Base-by-base conservation (phyloP, 2,888 invertebrate genomes). In the Cantharis rustica region DNA sequence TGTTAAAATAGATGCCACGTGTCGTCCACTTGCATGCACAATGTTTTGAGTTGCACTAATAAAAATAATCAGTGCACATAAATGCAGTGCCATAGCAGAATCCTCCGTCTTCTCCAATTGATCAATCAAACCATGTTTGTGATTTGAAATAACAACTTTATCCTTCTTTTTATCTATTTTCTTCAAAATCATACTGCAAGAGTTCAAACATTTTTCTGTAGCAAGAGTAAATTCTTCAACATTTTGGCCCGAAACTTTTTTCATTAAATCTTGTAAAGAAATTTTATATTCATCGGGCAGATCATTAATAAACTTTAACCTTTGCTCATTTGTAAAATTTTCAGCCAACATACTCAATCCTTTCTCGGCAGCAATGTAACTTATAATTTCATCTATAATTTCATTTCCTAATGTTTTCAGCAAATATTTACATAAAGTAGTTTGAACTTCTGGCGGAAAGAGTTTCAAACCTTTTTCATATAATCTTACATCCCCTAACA, bases 21-120 rank as follows among this genome's bases (percentile, higher is more conserved):
- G 97, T 86, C 96, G 93, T 0, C 99, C 99, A 23, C 98, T 98
- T 13, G 97, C 97, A 88, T 98, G 96, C 23, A 98, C 86, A 90
- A 97, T 95, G 82, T 91, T 92, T 83, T 96, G 95, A 0, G 95
- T 95, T 2, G 93, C 90, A 10, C 93, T 92, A 71, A 95, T 95
- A 85, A 96, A 97, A 73, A 98, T 91, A 63, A 96, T 90, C 78
- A 96, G 89, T 0, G 92, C 92, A 0, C 93, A 92, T 73, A 97
- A 89, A 87, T 97, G 96, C 66, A 98, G 88, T 71, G 93, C 91
- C 47, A 96, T 87, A 0, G 96, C 95, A 13, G 95, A 93, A 84
- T 97, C 96, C 62, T 92, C 91, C 74, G 93, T 93, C 76, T 89
- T 89, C 72, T 92, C 92, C 75, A 98, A 86, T 87, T 98, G 95